These are phyloP conservation scores for Melanerpes aurifrons DNA, from an alignment of 2,113 vertebrate species.

Conservation along the genomic window DNA sequence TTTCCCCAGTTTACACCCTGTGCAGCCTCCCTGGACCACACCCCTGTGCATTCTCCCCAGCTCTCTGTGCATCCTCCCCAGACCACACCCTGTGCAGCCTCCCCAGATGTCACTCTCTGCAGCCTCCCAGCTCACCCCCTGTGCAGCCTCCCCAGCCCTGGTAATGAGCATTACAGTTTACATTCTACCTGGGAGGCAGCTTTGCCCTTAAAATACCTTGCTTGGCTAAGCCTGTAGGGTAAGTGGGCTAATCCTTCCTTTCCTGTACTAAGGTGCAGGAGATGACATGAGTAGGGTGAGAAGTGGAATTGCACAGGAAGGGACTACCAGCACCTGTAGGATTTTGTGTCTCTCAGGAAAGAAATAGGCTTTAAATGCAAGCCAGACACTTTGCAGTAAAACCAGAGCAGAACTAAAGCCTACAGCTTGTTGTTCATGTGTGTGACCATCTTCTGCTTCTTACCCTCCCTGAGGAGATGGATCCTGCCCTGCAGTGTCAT, in stretches of 20 bases:
- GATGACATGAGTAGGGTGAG: not conserved
- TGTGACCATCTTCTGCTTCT: not conserved
- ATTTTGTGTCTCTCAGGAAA: not conserved
- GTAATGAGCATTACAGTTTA: conserved; percentile 12
- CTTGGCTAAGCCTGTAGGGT: conserved; percentile 42
- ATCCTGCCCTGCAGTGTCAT: not conserved
- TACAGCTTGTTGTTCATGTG: not conserved
- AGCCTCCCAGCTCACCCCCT: too few species aligned
- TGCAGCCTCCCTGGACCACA: too few species aligned
- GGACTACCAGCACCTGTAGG: not conserved
- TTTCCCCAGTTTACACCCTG: not conserved
- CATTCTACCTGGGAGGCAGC: not conserved
- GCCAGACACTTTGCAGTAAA: not conserved
- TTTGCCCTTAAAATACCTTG: conserved; percentile 42
- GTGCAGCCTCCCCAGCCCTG: not conserved
- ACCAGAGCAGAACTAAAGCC: not conserved
- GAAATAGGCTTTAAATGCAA: conserved; percentile 12
- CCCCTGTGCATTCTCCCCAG: too few species aligned
- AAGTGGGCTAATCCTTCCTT: conserved; percentile 63
- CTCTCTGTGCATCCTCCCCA: too few species aligned
- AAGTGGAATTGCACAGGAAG: not conserved
- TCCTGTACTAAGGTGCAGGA: conserved; percentile 32
- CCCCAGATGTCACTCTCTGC: too few species aligned
- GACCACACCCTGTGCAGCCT: too few species aligned
- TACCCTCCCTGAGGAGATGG: not conserved